Base-by-base conservation (phyloP, 2,888 invertebrate genomes). In the Thera britannica region DNA sequence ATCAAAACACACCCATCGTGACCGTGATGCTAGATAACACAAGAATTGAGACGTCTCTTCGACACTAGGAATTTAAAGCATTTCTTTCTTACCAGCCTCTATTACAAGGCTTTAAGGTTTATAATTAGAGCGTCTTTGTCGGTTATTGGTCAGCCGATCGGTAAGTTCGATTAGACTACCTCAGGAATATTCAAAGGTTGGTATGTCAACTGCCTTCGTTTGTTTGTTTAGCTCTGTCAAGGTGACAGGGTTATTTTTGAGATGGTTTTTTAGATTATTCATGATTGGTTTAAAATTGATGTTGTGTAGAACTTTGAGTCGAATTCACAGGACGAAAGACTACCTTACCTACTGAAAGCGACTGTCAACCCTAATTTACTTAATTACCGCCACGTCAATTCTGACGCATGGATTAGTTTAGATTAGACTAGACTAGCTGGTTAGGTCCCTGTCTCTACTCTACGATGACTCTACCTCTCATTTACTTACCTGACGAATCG, bases 11-110 rank as follows among this genome's bases (percentile, higher is more conserved):
- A 77, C 71, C 72, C 74, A 75, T 75, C 76, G 74, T 73, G 75
- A 72, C 64, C 48, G 70, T 85, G 85, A 87, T 84, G 80, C 78
- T 80, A 88, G 85, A 88, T 88, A 86, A 87, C 83, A 78, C 83
- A 83, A 80, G 87, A 84, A 92, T 92, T 90, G 90, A 92, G 90
- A 86, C 87, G 87, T 90, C 81, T 77, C 81, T 83, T 84, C 85
- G 83, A 85, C 87, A 85, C 82, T 78, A 79, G 84, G 88, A 86
- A 90, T 89, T 86, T 81, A 79, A 83, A 83, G 79, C 81, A 84
- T 60, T 77, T 62, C 69, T 62, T 5, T 59, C 46, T 55, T 35
- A 61, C 44, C 54, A 74, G 73, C 59, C 41, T 73, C 72, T 85
- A 73, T 62, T 61, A 0, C 36, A 58, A 62, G n/a, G 62, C 2